These are phyloP conservation scores for Papilio dardanus DNA, from an alignment of 1,140 invertebrate species.

Conservation along the genomic window DNA sequence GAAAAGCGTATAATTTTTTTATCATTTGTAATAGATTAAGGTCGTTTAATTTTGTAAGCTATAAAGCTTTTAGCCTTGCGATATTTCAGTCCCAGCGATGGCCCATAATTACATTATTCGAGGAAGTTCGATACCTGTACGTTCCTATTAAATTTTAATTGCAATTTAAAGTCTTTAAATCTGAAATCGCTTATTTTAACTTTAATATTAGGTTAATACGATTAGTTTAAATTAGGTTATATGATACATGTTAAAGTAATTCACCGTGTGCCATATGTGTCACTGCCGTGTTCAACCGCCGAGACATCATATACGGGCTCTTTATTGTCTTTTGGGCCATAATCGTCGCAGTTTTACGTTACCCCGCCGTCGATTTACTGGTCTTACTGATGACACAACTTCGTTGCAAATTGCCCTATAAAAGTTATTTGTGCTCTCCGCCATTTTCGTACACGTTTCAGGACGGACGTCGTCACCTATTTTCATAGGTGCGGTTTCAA, in stretches of 20 bases:
- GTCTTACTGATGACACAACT: constrained; percentile 69
- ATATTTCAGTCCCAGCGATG: background rate
- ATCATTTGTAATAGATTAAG: background rate
- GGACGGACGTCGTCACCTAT: constrained; percentile 26
- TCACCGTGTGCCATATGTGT: background rate
- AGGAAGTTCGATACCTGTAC: constrained; percentile 4
- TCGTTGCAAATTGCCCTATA: constrained; percentile 68
- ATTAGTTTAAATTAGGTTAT: too few relatives aligned
- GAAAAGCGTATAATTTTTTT: background rate
- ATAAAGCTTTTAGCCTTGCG: background rate
- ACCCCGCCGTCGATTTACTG: constrained; percentile 62
- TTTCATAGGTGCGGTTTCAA: constrained; percentile 9
- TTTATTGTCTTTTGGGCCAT: constrained; percentile 54
- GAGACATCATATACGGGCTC: constrained; percentile 17
- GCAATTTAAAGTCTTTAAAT: constrained; percentile 2
- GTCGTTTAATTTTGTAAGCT: background rate
- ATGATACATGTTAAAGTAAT: background rate
- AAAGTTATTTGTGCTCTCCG: constrained; percentile 70
- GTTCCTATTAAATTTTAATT: constrained; percentile 13
- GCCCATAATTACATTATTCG: background rate
- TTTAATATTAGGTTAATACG: background rate
- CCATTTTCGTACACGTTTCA: constrained; percentile 48
- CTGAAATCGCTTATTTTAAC: background rate
- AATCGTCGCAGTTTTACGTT: constrained; percentile 62
- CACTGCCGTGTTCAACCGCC: constrained; percentile 9